Conservation (phyloP, 1,140 invertebrate species). For the Penaeus japonicus region DNA sequence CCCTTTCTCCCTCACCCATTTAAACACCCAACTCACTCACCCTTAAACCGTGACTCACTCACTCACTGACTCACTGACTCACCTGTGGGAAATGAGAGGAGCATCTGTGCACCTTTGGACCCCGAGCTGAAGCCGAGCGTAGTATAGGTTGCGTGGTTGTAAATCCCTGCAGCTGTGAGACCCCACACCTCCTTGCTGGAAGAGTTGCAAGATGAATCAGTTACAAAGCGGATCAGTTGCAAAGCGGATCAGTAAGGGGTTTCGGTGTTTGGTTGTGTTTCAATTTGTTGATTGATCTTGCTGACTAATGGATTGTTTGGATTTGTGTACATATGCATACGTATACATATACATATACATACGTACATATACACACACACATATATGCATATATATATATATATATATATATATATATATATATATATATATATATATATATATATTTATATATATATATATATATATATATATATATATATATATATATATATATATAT, state of each 20-base stretch:
- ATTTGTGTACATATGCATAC: neutral
- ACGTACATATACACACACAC: neutral
- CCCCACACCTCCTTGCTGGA: constrained; percentile 8
- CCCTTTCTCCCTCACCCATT: no score
- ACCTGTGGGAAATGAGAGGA: neutral
- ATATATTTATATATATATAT: constrained; percentile 36
- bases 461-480: constrained; percentile 23
- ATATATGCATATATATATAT: neutral
- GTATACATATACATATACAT: neutral
- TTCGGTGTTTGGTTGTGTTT: no score
- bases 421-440: constrained; percentile 33
- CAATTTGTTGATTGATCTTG: no score
- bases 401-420: constrained; percentile 16
- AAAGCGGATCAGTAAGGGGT: neutral
- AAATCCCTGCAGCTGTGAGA: neutral
- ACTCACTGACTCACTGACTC: neutral
- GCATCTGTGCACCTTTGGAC: neutral
- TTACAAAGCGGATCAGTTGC: neutral
- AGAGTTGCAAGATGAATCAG: neutral
- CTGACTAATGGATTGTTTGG: neutral
- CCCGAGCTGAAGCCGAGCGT: neutral
- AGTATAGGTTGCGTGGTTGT: neutral
- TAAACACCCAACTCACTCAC: no score
- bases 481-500: constrained; percentile 22
- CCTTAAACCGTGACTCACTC: no score